These are phyloP conservation scores for Luidia sarsii DNA, from an alignment of 53 echinoderm and acorn worm genomes.

Conservation along the genomic window DNA sequence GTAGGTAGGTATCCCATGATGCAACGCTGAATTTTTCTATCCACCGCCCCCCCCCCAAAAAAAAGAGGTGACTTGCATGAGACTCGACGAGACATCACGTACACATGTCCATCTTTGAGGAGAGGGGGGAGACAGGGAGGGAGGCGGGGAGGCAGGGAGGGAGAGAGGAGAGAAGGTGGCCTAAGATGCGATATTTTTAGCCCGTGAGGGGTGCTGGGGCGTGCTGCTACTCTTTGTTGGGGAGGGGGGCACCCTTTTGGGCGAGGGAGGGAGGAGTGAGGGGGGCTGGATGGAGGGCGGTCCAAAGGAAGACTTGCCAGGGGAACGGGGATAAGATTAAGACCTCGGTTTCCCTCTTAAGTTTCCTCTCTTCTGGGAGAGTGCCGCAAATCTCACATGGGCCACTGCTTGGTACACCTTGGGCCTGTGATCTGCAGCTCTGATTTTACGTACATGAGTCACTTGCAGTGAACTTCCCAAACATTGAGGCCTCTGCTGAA, in stretches of 20 bases:
- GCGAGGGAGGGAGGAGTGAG: neutral
- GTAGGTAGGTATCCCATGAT: too few relatives aligned
- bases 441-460: slow-evolving; percentile 20
- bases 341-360: slow-evolving; percentile 1
- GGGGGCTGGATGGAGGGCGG: neutral
- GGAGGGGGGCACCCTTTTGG: neutral
- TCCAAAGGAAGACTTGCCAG: slow-evolving; percentile 31
- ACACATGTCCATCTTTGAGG: too few relatives aligned
- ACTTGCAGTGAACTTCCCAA: slow-evolving; percentile 16
- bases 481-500: too few relatives aligned
- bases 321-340: slow-evolving; percentile 34
- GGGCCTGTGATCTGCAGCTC: neutral
- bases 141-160: too few relatives aligned
- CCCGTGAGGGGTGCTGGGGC: neutral
- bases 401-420: neutral
- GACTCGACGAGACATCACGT: too few relatives aligned
- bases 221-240: slow-evolving; percentile 15
- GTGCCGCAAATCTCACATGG: neutral
- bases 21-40: too few relatives aligned
- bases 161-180: too few relatives aligned
- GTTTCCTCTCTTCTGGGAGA: neutral
- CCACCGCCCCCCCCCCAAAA: too few relatives aligned
- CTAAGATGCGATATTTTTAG: slow-evolving; percentile 9
- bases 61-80: too few relatives aligned
- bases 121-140: too few relatives aligned